Evolutionary conservation across 2,797 vertebrate species (phyloP).

Genomic region (Scarus forsteni): DNA sequence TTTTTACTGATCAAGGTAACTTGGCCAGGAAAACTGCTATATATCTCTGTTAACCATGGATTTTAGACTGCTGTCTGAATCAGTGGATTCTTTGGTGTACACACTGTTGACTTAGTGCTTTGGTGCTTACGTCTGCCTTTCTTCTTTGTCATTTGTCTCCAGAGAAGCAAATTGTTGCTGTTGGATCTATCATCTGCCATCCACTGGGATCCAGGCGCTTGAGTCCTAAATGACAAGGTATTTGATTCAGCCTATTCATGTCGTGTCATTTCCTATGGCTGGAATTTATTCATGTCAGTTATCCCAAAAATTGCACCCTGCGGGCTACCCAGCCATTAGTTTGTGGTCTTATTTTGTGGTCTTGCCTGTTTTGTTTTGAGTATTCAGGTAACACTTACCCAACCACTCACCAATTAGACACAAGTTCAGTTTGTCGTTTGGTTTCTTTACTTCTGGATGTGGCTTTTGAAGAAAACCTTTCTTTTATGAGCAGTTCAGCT

Average conservation of each 20-base stretch:
- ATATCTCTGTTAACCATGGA: background rate
- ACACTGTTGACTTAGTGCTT: background rate
- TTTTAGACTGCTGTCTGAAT: background rate
- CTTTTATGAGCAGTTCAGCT: background rate
- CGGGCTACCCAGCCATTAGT: background rate
- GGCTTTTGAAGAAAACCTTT: background rate
- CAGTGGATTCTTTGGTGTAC: background rate
- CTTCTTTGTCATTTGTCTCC: constrained; percentile 21
- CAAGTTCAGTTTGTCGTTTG: background rate
- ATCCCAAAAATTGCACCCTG: background rate
- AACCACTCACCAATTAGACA: background rate
- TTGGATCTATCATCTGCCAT: constrained; percentile 60
- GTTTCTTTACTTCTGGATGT: background rate
- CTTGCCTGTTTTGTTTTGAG: background rate
- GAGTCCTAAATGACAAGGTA: constrained; percentile 85
- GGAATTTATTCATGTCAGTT: background rate
- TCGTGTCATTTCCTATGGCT: background rate
- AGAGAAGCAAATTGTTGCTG: constrained; percentile 66
- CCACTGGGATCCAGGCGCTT: constrained; percentile 72
- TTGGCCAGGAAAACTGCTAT: no score
- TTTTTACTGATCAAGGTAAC: background rate
- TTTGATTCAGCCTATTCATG: background rate
- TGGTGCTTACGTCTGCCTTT: constrained; percentile 3
- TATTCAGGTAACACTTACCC: background rate
- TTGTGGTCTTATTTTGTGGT: background rate